These are phyloP conservation scores for Drosophila macrospina DNA, from an alignment of 2,888 invertebrate species.

Conservation along the genomic window DNA sequence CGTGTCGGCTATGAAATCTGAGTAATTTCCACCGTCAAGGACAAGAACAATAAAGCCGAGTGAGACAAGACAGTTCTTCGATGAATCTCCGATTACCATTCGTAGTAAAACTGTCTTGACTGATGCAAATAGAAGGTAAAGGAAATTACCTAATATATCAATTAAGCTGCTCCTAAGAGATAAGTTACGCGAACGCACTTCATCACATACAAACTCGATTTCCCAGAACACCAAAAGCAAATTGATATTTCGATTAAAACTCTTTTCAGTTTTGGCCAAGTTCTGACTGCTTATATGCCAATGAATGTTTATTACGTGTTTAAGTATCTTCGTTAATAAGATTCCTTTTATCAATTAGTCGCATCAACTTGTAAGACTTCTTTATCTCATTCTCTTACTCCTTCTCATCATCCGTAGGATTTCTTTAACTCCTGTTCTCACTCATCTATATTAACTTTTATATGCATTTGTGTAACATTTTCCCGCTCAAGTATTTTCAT, in stretches of 20 bases:
- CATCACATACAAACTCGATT: no score
- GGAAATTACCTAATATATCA: constrained; percentile 8
- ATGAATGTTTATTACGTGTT: no score
- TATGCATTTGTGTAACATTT: constrained; percentile 33
- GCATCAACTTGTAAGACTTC: background rate
- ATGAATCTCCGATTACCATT: background rate
- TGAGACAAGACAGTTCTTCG: background rate
- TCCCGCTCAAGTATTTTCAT: constrained; percentile 12
- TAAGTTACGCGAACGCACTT: no score
- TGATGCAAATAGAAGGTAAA: background rate
- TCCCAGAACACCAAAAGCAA: no score
- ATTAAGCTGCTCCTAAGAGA: no score
- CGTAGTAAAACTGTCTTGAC: background rate
- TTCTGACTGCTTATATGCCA: no score
- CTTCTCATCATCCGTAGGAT: background rate
- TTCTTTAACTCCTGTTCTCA: background rate
- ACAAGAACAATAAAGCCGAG: background rate
- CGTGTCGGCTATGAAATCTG: constrained; percentile 45
- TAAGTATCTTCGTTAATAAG: no score
- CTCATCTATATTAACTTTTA: constrained; percentile 10
- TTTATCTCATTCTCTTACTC: background rate
- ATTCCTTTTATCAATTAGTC: no score
- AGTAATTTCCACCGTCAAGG: constrained; percentile 37
- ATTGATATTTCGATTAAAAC: no score
- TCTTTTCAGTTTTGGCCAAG: no score